Conservation (phyloP, 1,140 invertebrate species). For the Cydia strobilella region DNA sequence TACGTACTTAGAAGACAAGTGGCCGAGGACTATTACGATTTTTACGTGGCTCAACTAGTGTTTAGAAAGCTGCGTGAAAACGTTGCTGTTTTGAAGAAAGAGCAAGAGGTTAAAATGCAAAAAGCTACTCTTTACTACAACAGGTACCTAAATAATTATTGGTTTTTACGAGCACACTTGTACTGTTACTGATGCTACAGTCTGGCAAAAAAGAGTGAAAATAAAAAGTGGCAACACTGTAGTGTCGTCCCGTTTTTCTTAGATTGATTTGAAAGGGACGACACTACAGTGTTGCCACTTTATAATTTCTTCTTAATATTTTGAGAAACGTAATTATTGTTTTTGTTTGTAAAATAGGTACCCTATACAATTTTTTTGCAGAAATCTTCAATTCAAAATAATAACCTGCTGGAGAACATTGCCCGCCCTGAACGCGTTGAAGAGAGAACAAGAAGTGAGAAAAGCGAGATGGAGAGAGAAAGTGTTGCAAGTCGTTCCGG, state of each 20-base stretch:
- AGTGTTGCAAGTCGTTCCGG: slow-evolving; percentile 84
- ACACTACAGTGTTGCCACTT: too few relatives aligned
- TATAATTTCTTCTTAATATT: too few relatives aligned
- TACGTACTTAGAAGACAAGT: slow-evolving; percentile 80
- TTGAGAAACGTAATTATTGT: too few relatives aligned
- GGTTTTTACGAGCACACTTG: not conserved
- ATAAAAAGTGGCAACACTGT: too few relatives aligned
- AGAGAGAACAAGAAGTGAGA: slow-evolving; percentile 83
- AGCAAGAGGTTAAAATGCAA: slow-evolving; percentile 74
- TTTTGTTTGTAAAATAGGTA: too few relatives aligned
- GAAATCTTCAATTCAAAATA: slow-evolving; percentile 81
- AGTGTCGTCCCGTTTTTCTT: too few relatives aligned
- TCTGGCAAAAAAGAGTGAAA: too few relatives aligned
- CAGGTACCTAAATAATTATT: slow-evolving; percentile 58
- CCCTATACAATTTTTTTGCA: slow-evolving; percentile 51
- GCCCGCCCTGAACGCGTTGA: slow-evolving; percentile 81
- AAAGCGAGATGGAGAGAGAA: slow-evolving; percentile 84
- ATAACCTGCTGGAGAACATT: slow-evolving; percentile 83
- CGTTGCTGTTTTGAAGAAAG: slow-evolving; percentile 65
- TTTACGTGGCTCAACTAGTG: slow-evolving; percentile 76
- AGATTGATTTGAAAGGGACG: too few relatives aligned
- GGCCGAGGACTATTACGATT: slow-evolving; percentile 83
- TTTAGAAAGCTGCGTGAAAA: slow-evolving; percentile 79
- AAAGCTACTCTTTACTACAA: slow-evolving; percentile 80
- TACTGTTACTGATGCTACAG: too few relatives aligned